Evolutionary conservation across 2,797 vertebrate genomes (phyloP).

Genomic region (Muscicapa comitata): DNA sequence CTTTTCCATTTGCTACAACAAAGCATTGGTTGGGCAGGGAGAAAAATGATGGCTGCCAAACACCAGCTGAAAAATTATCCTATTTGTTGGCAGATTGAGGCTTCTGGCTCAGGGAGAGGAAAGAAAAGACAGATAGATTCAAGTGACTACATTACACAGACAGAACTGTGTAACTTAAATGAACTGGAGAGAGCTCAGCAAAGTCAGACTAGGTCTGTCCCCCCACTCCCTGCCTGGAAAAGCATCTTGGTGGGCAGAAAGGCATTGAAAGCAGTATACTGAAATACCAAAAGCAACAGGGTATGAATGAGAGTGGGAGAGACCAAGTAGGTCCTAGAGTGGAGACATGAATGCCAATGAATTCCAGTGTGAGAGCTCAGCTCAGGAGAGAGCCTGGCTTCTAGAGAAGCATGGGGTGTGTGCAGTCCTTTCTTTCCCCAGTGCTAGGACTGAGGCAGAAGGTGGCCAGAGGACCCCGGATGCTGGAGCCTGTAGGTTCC

Average conservation of each 20-base stretch:
- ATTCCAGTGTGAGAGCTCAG: not conserved
- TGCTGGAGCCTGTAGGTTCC: constrained; percentile 44
- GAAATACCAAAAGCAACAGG: constrained; percentile 29
- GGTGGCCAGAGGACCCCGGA: constrained; percentile 46
- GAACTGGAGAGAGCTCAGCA: constrained; percentile 46
- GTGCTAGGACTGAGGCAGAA: not conserved
- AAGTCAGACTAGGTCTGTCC: not conserved
- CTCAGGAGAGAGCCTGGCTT: not conserved
- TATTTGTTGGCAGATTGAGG: constrained; percentile 51
- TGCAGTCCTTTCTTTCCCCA: not conserved
- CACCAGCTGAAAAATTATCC: constrained; percentile 63
- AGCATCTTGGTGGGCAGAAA: constrained; percentile 18
- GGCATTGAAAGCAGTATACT: not conserved
- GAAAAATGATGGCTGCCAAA: constrained; percentile 57
- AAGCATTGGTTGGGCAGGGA: constrained; percentile 34
- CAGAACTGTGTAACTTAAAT: constrained; percentile 56
- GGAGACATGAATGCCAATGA: not conserved
- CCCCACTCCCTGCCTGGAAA: not conserved
- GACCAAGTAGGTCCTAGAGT: not conserved
- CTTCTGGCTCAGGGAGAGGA: constrained; percentile 52
- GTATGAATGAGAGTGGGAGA: not conserved
- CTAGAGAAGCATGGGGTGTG: not conserved
- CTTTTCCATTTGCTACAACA: constrained; percentile 60
- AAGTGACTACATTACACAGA: constrained; percentile 51
- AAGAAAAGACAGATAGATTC: constrained; percentile 61